Evolutionary conservation across 2,888 invertebrate genomes (phyloP), one percentile per base, ranked within the genome.

Genomic region (Cheilosia vernalis): DNA sequence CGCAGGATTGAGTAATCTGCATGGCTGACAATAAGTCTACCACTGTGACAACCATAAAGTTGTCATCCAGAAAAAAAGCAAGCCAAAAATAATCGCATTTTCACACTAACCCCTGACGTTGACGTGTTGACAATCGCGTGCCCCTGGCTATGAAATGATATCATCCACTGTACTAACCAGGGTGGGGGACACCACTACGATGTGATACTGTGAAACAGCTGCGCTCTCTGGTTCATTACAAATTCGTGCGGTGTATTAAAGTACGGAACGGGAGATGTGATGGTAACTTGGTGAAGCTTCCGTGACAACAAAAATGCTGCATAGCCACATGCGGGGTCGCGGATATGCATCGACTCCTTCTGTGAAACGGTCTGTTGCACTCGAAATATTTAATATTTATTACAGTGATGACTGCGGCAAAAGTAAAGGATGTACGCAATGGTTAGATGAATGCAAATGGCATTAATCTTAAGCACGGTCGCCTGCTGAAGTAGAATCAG

Each of bases 351-450:
- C 69, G 63, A 67, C 56, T 67, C 37, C n/a, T 58, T 33, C 47
- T 3, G 2, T 15, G 55, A 9, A 15, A 69, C 19, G 74, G 55
- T 69, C 55, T 24, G 49, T 2, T 81, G 69, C 49, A 63, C 33
- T 13, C 42, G 63, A 21, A 63, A 63, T 81, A 76, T 81, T 81
- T 81, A 30, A 81, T 69, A 74, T 81, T 81, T 76, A 74, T 74
- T 69, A 33, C 69, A 10, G 10, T 33, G 47, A 67, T 74, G 66
- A 42, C 49, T 64, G 33, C 1, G 17, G 37, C 3, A 37, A 37
- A 15, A 33, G 58, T 9, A 49, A 10, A 49, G 44, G 21, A 61
- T 69, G 24, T 53, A 58, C 42, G 58, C 21, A 21, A 3, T 33
- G 15, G 4, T 60, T n/a, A 60, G 49, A 53, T 44, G 19, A 49